A percentile compares a stretch with the other conserved stretches of the same genome.
Conservation (phyloP, 1,140 invertebrate species). For the Hyles euphorbiae region DNA sequence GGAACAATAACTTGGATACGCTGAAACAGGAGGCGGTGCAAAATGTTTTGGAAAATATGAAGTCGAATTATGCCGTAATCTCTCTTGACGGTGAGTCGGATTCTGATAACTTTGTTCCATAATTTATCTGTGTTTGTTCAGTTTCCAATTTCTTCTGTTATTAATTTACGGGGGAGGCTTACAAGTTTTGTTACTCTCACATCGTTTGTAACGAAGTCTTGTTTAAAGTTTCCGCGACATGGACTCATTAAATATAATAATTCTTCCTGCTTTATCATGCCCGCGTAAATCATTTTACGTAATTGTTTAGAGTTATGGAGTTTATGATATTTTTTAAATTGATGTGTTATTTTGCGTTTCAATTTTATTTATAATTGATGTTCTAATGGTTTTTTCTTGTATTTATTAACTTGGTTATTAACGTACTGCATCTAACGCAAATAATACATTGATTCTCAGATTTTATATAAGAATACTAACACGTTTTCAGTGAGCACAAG, state of each 20-base stretch:
- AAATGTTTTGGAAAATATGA: conserved; percentile 85
- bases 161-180: conserved; percentile 6
- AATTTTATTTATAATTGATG: no score
- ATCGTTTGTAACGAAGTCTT: conserved; percentile 1
- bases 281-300: no score
- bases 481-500: no score
- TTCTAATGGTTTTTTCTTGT: no score
- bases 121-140: conserved; percentile 23
- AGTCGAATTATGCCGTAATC: conserved; percentile 68
- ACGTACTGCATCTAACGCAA: no score
- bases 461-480: no score
- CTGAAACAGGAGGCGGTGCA: conserved; percentile 82
- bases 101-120: conserved; percentile 19
- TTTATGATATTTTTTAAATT: no score
- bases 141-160: conserved; percentile 14
- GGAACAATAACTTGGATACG: conserved; percentile 84
- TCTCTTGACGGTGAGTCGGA: conserved; percentile 61
- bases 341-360: no score
- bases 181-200: conserved; percentile 3
- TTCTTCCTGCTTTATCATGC: not conserved
- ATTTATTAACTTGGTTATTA: no score
- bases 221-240: not conserved
- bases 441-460: no score
- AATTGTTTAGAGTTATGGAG: no score
- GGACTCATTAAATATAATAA: conserved; percentile 4